Conservation (phyloP, 2,797 vertebrate genomes). For the Syndactyla subalaris region DNA sequence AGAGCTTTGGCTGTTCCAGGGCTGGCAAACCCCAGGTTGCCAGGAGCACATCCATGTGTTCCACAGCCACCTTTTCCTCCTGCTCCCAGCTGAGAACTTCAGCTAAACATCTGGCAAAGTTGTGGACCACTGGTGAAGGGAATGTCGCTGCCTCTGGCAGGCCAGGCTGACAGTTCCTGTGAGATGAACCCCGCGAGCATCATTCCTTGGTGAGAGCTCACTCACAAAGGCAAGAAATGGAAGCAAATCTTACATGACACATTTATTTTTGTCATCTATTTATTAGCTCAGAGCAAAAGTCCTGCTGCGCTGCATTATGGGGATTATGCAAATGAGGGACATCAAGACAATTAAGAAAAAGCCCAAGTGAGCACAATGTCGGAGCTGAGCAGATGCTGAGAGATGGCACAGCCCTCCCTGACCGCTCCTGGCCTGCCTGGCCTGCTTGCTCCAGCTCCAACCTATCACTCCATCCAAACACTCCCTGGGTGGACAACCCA, state of each 20-base stretch:
- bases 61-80: neutral
- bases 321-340: constrained; percentile 62
- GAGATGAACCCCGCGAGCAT: neutral
- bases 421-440: neutral
- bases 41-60: fast-evolving
- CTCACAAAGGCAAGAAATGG: constrained; percentile 19
- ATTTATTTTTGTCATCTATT: constrained; percentile 63
- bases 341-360: constrained; percentile 47
- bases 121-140: neutral
- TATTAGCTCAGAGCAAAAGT: constrained; percentile 63
- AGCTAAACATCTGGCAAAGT: neutral
- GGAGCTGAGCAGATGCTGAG: constrained; percentile 13
- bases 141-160: neutral
- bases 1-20: neutral
- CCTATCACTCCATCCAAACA: fast-evolving
- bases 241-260: constrained; percentile 60
- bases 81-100: fast-evolving
- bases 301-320: constrained; percentile 31
- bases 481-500: neutral
- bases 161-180: neutral
- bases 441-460: neutral
- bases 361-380: constrained; percentile 23
- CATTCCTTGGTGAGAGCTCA: neutral
- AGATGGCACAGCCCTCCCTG: neutral
- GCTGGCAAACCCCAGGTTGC: fast-evolving